Conservation (phyloP, 2,888 invertebrate genomes). For the Microctonus hyperodae region DNA sequence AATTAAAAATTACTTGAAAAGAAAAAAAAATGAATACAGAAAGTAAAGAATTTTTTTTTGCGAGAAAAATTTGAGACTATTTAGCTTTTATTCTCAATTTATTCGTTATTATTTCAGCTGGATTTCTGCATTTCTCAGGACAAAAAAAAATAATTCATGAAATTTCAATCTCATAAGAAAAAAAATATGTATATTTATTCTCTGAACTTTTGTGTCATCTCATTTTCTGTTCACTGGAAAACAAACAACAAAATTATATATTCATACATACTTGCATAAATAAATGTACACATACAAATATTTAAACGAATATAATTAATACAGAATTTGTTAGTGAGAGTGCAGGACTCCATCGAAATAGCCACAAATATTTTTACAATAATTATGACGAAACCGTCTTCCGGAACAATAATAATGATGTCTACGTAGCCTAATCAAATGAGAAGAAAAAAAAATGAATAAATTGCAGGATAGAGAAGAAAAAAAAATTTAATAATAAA, state of each 20-base stretch:
- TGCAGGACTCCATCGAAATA: conserved; percentile 46
- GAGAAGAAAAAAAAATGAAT: conserved; percentile 16
- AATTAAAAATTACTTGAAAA: not conserved
- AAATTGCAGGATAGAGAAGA: conserved; percentile 37
- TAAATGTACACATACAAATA: not conserved
- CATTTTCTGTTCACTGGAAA: not conserved
- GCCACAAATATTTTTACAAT: conserved; percentile 54
- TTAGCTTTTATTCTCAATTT: not conserved
- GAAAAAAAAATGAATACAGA: not conserved
- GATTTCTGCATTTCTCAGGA: not conserved
- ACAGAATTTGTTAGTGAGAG: conserved; percentile 25
- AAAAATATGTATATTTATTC: not conserved
- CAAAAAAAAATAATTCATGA: not conserved
- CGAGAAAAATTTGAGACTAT: too few relatives aligned
- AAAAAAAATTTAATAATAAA: conserved; percentile 30
- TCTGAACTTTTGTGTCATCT: not conserved
- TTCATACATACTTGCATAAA: too few relatives aligned
- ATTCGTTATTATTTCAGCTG: not conserved
- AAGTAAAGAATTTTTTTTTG: too few relatives aligned
- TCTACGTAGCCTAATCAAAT: conserved; percentile 33
- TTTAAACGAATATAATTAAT: not conserved
- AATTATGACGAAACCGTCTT: conserved; percentile 56
- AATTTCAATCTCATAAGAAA: not conserved
- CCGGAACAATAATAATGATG: conserved; percentile 51
- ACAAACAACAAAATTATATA: not conserved